Evolutionary conservation across 2,797 vertebrate species (phyloP), one percentile per base, ranked within the genome.

Genomic region (Oreochromis mossambicus): DNA sequence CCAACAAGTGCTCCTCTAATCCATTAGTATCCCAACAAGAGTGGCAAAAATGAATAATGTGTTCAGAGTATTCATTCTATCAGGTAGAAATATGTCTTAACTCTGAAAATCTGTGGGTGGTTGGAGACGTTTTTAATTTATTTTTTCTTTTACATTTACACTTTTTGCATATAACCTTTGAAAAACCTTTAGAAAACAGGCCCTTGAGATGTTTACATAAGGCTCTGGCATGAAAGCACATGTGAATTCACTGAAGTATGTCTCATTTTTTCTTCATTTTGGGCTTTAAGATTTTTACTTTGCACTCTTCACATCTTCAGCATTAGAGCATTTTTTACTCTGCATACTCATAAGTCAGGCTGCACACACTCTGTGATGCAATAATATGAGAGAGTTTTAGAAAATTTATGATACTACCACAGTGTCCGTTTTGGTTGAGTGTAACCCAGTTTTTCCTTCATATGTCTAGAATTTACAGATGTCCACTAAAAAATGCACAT

Each of bases 91-190:
- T 24, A 61, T 13, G 58, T 80, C 51, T 87, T 15, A 50, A 76
- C 58, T 83, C 32, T 21, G 21, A 29, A 21, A 81, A 68, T 77
- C 81, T 76, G 84, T 86, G 82, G 82, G 85, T 29, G 73, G 66
- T 34, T 11, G 34, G 56, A 79, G 46, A 77, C 2, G 5, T 63
- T 55, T 77, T 43, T 66, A n/a, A 38, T 80, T 76, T 14, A 21
- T 83, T 52, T 66, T 12, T 79, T 80, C 36, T 9, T 70, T 6
- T 77, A 21, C 48, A 68, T 89, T 89, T 43, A 51, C 38, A 76
- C 43, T 29, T 83, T 89, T 86, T 91, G 91, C 81, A 87, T 84
- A 77, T 85, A 89, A 94, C 92, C 93, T 93, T 93, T 92, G 86
- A 79, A 87, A 79, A 89, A 92, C 91, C 88, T 92, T 93, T 87